Conservation (phyloP, 2,113 vertebrate genomes). For the Tachysurus fulvidraco region DNA sequence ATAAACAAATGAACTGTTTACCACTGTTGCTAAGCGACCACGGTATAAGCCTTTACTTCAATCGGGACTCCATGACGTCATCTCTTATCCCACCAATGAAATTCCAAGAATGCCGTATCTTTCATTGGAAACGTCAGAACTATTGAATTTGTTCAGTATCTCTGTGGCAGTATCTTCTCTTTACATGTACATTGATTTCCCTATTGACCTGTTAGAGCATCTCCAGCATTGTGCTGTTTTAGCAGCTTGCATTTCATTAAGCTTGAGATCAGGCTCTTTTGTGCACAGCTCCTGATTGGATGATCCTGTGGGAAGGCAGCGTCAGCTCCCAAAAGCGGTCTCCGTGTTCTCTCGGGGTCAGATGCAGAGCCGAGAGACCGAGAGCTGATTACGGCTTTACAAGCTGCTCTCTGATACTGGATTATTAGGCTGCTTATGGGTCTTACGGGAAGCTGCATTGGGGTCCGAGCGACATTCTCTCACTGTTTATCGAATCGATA, state of each 20-base stretch:
- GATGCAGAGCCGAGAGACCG: background rate
- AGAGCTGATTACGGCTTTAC: background rate
- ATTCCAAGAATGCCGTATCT: background rate
- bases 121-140: conserved; percentile 13
- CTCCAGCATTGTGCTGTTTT: conserved; percentile 34
- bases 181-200: conserved; percentile 35
- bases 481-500: conserved; percentile 1
- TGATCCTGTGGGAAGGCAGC: conserved; percentile 29
- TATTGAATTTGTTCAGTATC: conserved; percentile 24
- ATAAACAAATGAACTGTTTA: background rate
- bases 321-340: conserved; percentile 6
- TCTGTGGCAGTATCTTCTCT: too few relatives aligned
- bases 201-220: conserved; percentile 21
- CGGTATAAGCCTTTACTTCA: background rate
- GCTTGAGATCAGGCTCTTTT: conserved; percentile 28
- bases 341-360: conserved; percentile 11
- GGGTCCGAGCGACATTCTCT: background rate
- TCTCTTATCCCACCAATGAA: background rate
- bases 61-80: background rate
- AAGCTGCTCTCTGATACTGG: background rate
- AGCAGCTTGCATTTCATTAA: conserved; percentile 39
- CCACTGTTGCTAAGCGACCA: background rate
- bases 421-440: background rate
- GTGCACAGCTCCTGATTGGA: conserved; percentile 24
- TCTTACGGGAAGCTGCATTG: background rate